These are phyloP conservation scores for Dolichoris vasculosae DNA, from an alignment of 1,140 invertebrate genomes.

Conservation along the genomic window DNA sequence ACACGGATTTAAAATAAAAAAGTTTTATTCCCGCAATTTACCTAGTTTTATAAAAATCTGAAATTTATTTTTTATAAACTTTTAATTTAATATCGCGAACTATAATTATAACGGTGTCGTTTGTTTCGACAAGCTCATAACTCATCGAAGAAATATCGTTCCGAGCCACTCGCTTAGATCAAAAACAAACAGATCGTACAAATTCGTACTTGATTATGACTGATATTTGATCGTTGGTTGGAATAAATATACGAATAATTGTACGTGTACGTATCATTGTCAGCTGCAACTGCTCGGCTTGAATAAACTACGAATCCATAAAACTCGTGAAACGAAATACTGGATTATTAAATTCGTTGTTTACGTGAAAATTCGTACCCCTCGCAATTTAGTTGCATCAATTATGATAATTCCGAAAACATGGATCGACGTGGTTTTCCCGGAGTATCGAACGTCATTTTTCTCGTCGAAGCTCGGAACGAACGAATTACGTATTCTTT, in stretches of 20 bases:
- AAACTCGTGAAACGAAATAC: background rate
- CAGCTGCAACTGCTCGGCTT: background rate
- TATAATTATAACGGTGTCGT: too few relatives aligned
- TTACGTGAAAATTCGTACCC: background rate
- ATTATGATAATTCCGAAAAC: background rate
- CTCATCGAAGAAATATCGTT: too few relatives aligned
- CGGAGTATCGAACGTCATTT: background rate
- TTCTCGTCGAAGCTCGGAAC: background rate
- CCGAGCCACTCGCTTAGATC: background rate
- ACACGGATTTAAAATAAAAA: too few relatives aligned
- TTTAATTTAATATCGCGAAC: too few relatives aligned
- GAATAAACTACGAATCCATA: background rate
- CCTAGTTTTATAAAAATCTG: too few relatives aligned
- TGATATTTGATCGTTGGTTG: background rate
- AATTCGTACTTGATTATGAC: too few relatives aligned
- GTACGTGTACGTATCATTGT: background rate
- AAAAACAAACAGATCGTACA: background rate
- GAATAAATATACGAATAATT: background rate
- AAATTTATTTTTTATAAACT: too few relatives aligned
- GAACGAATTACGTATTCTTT: background rate
- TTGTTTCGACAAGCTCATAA: too few relatives aligned
- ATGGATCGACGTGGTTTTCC: background rate
- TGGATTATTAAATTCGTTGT: background rate
- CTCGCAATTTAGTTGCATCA: background rate
- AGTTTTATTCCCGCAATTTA: too few relatives aligned